Conservation (phyloP, 2,888 invertebrate genomes). For the Amphimallon solstitiale region DNA sequence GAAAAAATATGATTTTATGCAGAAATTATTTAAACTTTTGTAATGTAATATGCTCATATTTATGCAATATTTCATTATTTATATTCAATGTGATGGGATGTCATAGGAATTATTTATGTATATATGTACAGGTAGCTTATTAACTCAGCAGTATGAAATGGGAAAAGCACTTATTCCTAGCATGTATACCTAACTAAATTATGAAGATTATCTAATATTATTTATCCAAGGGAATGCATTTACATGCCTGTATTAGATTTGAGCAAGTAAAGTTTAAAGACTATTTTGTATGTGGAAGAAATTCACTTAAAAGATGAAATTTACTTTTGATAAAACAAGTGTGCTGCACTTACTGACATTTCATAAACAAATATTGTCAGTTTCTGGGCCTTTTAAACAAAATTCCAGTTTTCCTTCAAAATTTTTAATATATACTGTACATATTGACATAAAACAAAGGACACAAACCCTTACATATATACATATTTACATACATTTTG, state of each 20-base stretch:
- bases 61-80: not conserved
- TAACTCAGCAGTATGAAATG: not conserved
- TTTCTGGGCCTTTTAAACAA: constrained; percentile 42
- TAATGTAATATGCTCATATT: constrained; percentile 17
- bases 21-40: constrained; percentile 2
- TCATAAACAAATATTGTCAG: constrained; percentile 40
- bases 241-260: too few species aligned
- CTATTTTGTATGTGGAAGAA: too few species aligned
- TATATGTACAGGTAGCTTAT: not conserved
- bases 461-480: constrained; percentile 13
- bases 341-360: constrained; percentile 32
- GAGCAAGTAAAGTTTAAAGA: too few species aligned
- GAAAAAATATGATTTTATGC: not conserved
- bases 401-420: constrained; percentile 42
- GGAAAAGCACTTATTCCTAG: too few species aligned
- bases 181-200: too few species aligned
- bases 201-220: too few species aligned
- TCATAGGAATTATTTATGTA: constrained; percentile 24
- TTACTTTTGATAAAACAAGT: constrained; percentile 28
- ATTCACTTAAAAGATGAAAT: too few species aligned
- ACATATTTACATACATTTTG: not conserved
- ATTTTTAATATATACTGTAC: constrained; percentile 40
- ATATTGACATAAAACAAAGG: constrained; percentile 27
- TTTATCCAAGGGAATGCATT: too few species aligned
- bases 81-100: constrained; percentile 13